A percentile compares a stretch with the other conserved stretches of the same genome.
phyloP scores from a whole-genome alignment of 1,140 invertebrate species.

The Druon quercuslanigerum region DNA sequence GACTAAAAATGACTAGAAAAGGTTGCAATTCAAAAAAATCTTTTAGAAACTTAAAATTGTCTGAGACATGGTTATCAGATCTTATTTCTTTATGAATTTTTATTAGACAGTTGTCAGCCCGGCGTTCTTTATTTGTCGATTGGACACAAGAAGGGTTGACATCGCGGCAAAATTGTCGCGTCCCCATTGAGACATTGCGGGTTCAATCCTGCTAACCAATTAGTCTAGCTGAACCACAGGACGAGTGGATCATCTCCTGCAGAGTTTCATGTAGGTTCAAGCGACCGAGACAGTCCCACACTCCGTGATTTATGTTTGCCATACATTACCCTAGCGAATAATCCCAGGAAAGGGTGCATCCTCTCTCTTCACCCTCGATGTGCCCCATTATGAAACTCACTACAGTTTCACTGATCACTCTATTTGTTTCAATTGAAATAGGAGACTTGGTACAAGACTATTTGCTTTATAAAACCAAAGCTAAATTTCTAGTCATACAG shows the following conservation, averaged over 20 bases:
- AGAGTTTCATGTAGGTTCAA: constrained; percentile 63
- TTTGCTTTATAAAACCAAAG: background rate
- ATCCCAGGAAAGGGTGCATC: constrained; percentile 71
- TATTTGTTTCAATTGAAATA: constrained; percentile 73
- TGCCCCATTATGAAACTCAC: constrained; percentile 57
- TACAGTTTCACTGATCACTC: constrained; percentile 65
- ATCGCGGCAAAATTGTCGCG: background rate
- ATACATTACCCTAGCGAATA: constrained; percentile 73
- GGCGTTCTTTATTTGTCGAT: background rate
- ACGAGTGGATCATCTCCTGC: constrained; percentile 64
- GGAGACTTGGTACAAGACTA: background rate
- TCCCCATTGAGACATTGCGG: constrained; percentile 17
- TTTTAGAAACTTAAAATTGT: no score
- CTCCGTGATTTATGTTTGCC: constrained; percentile 73
- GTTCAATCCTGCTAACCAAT: constrained; percentile 47
- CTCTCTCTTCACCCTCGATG: constrained; percentile 49
- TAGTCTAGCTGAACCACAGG: constrained; percentile 61
- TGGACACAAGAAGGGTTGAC: constrained; percentile 6
- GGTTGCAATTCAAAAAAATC: no score
- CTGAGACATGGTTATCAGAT: no score
- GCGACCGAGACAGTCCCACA: constrained; percentile 60
- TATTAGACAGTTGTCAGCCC: no score
- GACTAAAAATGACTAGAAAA: no score
- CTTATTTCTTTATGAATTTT: no score
- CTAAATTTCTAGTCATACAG: no score